phyloP scores from a whole-genome alignment of 2,888 invertebrate genomes.

The Macaria liturata region DNA sequence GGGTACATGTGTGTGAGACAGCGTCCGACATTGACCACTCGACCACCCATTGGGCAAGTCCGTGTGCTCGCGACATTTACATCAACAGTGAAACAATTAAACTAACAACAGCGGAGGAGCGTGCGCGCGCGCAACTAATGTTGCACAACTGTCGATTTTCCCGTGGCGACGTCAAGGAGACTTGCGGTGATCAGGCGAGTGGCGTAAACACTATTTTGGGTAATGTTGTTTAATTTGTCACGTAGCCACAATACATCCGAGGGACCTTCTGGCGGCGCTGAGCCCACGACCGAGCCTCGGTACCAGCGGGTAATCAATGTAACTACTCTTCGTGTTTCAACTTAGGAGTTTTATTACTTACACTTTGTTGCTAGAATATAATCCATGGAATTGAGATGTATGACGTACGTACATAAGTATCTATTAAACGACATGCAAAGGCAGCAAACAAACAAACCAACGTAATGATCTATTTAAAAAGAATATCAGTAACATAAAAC shows the following conservation, averaged over 20 bases:
- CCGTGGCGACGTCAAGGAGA: conserved; percentile 31
- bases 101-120: conserved; percentile 14
- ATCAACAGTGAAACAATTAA: conserved; percentile 27
- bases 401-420: no score
- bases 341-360: no score
- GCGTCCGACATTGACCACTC: conserved; percentile 16
- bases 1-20: no score
- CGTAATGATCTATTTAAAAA: no score
- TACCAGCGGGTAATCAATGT: no score
- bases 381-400: no score
- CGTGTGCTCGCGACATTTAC: conserved; percentile 21
- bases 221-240: conserved; percentile 25
- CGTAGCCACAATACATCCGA: conserved; percentile 8
- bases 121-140: conserved; percentile 18
- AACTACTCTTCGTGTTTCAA: no score
- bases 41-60: conserved; percentile 9
- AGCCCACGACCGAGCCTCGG: no score
- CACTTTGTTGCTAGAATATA: no score
- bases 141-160: conserved; percentile 31
- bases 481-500: no score
- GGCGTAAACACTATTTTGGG: conserved; percentile 26
- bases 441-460: no score
- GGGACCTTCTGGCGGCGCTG: background rate
- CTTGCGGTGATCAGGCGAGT: conserved; percentile 32
- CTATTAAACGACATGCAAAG: no score